These are phyloP conservation scores for Bucco capensis DNA, from an alignment of 2,113 vertebrate species.

Conservation along the genomic window DNA sequence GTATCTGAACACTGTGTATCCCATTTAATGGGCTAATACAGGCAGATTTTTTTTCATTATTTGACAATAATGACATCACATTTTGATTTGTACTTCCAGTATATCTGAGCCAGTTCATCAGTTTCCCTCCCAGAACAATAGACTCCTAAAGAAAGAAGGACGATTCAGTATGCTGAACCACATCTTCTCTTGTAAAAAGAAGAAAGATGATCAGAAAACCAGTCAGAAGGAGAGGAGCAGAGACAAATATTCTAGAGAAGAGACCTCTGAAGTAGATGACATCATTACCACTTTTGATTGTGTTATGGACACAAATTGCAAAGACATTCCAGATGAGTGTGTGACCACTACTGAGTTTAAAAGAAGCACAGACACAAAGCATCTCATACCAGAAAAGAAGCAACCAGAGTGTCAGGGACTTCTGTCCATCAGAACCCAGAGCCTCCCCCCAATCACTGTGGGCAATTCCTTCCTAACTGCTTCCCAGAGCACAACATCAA, in stretches of 20 bases:
- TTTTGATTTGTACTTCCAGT: constrained; percentile 29
- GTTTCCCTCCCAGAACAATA: constrained; percentile 63
- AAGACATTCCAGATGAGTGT: constrained; percentile 53
- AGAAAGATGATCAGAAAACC: constrained; percentile 70
- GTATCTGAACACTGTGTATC: background rate
- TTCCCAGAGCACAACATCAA: constrained; percentile 51
- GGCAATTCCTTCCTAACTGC: constrained; percentile 71
- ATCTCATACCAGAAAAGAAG: constrained; percentile 69
- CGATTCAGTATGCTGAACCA: constrained; percentile 79
- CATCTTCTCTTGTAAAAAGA: constrained; percentile 84
- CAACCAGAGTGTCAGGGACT: constrained; percentile 63
- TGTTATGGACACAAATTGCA: constrained; percentile 72
- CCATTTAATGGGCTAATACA: background rate
- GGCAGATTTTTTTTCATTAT: background rate
- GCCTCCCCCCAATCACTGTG: constrained; percentile 79
- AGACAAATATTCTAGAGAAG: constrained; percentile 54
- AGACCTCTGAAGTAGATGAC: constrained; percentile 83
- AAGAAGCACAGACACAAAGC: constrained; percentile 66
- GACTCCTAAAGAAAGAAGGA: constrained; percentile 77
- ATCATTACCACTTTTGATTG: constrained; percentile 86
- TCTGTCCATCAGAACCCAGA: constrained; percentile 78
- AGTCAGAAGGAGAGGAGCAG: constrained; percentile 63
- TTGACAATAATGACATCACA: background rate
- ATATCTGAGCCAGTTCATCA: constrained; percentile 68
- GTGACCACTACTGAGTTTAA: constrained; percentile 47